These are phyloP conservation scores for Muscidifurax raptorellus DNA, from an alignment of 1,140 invertebrate species.

Conservation along the genomic window DNA sequence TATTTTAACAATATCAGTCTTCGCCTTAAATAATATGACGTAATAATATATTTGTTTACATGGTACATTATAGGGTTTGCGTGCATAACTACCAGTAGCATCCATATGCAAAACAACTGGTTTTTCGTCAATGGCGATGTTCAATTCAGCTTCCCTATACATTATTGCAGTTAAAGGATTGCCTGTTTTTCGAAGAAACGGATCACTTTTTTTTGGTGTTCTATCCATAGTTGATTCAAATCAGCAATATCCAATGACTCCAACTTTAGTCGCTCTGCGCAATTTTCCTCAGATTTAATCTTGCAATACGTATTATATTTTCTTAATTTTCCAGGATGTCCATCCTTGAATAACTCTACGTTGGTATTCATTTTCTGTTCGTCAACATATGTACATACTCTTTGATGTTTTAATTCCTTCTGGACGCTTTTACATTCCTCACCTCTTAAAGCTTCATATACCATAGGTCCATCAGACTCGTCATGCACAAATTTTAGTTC, in stretches of 20 bases:
- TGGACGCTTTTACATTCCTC: constrained; percentile 2
- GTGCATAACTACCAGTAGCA: neutral
- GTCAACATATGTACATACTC: neutral
- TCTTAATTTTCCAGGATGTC: neutral
- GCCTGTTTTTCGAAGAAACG: neutral
- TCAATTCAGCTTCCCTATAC: constrained; percentile 19
- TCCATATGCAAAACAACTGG: neutral
- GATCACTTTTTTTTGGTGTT: constrained; percentile 14
- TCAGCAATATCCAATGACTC: neutral
- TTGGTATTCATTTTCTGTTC: neutral
- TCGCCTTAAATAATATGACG: neutral
- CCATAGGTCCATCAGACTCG: neutral
- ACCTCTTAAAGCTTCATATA: neutral
- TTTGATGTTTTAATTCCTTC: constrained; percentile 1
- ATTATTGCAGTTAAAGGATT: neutral
- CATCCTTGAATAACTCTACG: constrained; percentile 32
- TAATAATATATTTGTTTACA: constrained; percentile 33
- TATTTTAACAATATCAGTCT: neutral
- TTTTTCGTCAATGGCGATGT: neutral
- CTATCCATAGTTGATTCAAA: neutral
- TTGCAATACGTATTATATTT: neutral
- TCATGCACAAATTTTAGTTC: neutral
- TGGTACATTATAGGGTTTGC: neutral
- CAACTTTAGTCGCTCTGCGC: neutral
- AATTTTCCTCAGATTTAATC: constrained; percentile 26